phyloP scores from a whole-genome alignment of 2,113 vertebrate species.

The Cyprinus carpio region DNA sequence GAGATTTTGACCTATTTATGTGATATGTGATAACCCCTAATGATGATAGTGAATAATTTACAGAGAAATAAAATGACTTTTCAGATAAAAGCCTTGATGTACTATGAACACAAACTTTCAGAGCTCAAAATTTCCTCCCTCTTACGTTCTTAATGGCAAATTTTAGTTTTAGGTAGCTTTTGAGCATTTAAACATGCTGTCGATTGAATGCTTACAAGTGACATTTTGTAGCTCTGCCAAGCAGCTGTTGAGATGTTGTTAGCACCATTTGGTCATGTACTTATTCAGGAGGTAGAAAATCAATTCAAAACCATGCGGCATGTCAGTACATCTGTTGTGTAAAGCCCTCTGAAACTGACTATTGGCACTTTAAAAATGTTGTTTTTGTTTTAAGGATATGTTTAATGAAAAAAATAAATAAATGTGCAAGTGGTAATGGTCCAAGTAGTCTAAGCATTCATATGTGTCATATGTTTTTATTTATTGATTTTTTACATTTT shows the following conservation, averaged over 20 bases:
- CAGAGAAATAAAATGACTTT: background rate
- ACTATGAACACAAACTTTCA: background rate
- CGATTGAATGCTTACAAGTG: background rate
- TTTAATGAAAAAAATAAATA: too few species aligned
- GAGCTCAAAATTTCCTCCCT: background rate
- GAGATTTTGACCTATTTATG: background rate
- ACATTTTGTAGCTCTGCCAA: constrained; percentile 25
- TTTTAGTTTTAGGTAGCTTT: background rate
- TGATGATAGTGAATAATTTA: background rate
- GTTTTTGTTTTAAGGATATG: background rate
- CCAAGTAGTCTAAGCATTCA: too few species aligned
- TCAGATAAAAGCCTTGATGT: background rate
- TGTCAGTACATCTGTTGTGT: background rate
- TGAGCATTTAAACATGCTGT: background rate
- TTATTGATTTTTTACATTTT: background rate
- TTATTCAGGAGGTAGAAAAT: constrained; percentile 22
- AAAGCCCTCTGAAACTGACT: background rate
- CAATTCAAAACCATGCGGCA: background rate
- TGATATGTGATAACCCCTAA: background rate
- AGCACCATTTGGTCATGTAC: constrained; percentile 22
- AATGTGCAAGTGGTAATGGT: too few species aligned
- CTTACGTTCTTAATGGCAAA: background rate
- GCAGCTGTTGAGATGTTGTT: constrained; percentile 26
- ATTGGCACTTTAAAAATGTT: background rate
- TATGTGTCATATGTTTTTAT: too few species aligned